These are phyloP conservation scores for Crematogaster levior DNA, from an alignment of 2,888 invertebrate species.

Conservation along the genomic window DNA sequence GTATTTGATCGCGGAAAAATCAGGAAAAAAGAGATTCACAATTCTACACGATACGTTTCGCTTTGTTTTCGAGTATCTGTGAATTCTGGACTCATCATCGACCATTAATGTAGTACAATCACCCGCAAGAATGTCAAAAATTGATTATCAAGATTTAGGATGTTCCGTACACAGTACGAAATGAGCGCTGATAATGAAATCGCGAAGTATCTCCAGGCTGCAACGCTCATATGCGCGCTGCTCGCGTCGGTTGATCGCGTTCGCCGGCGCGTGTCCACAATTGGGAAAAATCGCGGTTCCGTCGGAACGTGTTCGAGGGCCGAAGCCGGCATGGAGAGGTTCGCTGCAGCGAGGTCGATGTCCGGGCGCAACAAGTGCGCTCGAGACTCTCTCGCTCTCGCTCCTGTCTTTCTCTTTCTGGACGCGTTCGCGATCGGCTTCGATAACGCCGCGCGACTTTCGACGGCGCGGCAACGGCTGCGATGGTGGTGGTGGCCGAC, in stretches of 20 bases:
- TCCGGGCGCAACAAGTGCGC: conserved; percentile 85
- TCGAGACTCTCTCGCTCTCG: conserved; percentile 64
- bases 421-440: conserved; percentile 65
- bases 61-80: neutral
- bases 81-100: neutral
- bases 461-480: neutral
- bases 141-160: neutral
- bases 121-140: neutral
- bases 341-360: conserved; percentile 82
- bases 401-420: conserved; percentile 29
- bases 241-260: conserved; percentile 8
- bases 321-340: conserved; percentile 64
- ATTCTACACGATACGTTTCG: neutral
- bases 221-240: neutral
- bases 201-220: neutral
- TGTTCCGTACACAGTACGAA: neutral
- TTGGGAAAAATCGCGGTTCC: conserved; percentile 70
- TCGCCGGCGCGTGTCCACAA: conserved; percentile 51
- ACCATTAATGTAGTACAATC: neutral
- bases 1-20: neutral
- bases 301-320: conserved; percentile 68
- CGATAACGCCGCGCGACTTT: conserved; percentile 60
- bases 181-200: conserved; percentile 5
- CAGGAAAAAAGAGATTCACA: neutral
- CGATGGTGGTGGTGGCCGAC: neutral